A percentile compares a stretch with the other conserved stretches of the same genome.
Conservation (phyloP, 2,888 invertebrate genomes). For the Argyresthia goedartella region DNA sequence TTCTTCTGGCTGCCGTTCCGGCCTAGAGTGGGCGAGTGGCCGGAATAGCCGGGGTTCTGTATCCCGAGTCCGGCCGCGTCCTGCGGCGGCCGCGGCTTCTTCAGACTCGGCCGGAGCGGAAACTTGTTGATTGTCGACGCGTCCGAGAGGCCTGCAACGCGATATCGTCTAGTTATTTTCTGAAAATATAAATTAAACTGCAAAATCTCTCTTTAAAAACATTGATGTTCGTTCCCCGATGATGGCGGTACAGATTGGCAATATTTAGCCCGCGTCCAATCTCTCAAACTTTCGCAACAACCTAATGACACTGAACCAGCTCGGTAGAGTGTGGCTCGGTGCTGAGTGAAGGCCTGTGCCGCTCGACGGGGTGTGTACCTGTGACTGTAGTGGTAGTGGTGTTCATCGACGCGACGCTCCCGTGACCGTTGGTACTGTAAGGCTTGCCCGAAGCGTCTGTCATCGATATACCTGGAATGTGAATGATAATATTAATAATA, state of each 20-base stretch:
- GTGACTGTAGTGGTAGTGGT: slow-evolving; percentile 79
- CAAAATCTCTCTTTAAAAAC: no score
- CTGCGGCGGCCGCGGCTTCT: slow-evolving; percentile 79
- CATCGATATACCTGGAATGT: slow-evolving; percentile 80
- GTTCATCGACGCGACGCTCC: slow-evolving; percentile 80
- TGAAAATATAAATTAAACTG: no score
- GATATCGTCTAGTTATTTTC: no score
- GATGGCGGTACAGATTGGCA: no score
- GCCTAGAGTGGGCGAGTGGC: slow-evolving; percentile 85
- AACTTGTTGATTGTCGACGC: slow-evolving; percentile 55
- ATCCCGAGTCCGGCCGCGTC: slow-evolving; percentile 77
- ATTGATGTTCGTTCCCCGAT: no score
- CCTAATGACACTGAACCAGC: no score
- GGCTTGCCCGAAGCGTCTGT: slow-evolving; percentile 90
- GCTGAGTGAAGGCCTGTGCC: no score
- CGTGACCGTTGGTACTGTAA: slow-evolving; percentile 75
- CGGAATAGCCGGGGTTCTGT: slow-evolving; percentile 86
- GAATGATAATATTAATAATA: not conserved
- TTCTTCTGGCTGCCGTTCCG: slow-evolving; percentile 91
- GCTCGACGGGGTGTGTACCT: not conserved
- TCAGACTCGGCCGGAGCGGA: slow-evolving; percentile 78
- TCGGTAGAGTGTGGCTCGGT: no score
- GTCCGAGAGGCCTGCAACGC: slow-evolving; percentile 49
- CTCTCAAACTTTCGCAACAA: no score
- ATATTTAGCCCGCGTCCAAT: no score